A percentile compares a stretch with the other conserved stretches of the same genome.
Conservation (phyloP, 2,113 vertebrate genomes). For the Struthidea cinerea region DNA sequence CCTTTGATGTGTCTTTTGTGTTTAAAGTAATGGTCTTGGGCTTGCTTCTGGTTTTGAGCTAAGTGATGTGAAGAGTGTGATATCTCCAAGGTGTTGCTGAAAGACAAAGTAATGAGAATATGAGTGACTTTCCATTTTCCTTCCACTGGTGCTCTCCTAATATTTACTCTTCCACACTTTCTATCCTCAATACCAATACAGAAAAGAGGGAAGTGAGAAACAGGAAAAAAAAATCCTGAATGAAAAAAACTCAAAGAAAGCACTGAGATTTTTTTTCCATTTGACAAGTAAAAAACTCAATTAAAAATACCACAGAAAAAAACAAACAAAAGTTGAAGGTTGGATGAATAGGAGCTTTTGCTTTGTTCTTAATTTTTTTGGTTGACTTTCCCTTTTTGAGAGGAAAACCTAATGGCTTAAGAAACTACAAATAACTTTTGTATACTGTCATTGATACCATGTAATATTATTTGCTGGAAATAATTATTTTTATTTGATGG, state of each 20-base stretch:
- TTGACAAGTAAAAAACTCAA: neutral
- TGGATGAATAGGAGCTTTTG: neutral
- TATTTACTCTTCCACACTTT: neutral
- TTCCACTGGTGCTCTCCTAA: neutral
- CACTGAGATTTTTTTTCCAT: neutral
- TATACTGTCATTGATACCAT: neutral
- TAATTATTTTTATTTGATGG: neutral
- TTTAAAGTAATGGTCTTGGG: neutral
- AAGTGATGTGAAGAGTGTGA: neutral
- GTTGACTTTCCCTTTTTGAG: neutral
- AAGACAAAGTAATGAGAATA: neutral
- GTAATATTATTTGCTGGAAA: neutral
- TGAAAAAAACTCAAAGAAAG: neutral
- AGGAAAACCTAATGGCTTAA: neutral
- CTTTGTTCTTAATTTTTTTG: neutral
- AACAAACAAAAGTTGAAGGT: neutral
- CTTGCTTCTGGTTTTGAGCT: neutral
- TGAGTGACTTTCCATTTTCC: neutral
- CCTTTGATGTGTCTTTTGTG: neutral
- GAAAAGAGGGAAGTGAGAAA: neutral
- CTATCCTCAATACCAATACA: neutral
- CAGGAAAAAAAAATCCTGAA: neutral
- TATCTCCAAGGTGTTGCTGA: neutral
- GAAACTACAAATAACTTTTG: neutral
- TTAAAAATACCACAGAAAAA: neutral